Evolutionary conservation across 2,797 vertebrate genomes (phyloP).

Genomic region (Spinibarbus caldwelli): DNA sequence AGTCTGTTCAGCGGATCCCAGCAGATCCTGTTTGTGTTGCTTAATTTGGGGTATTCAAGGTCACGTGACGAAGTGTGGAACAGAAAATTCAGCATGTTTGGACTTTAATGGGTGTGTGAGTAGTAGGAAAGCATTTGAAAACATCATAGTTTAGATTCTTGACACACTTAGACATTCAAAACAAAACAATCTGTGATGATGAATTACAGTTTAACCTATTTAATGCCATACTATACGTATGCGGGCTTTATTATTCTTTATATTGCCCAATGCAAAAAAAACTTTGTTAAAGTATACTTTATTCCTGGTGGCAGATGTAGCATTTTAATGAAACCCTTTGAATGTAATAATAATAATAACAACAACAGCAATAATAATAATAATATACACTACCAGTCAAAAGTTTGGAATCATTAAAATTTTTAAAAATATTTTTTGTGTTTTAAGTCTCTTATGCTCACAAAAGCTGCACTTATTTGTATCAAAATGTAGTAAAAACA

Average conservation of each 20-base stretch:
- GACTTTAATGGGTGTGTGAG: neutral
- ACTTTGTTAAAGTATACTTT: neutral
- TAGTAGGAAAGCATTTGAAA: neutral
- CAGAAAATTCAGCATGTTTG: neutral
- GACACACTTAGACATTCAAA: neutral
- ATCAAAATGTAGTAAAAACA: neutral
- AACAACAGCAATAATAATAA: too few relatives aligned
- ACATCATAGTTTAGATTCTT: constrained; percentile 12
- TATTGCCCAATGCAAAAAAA: neutral
- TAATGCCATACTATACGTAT: neutral
- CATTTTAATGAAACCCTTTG: neutral
- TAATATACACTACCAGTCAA: neutral
- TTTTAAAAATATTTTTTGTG: neutral
- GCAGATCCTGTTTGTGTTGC: neutral
- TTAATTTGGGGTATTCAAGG: neutral
- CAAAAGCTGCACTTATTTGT: neutral
- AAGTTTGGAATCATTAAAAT: neutral
- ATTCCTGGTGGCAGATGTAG: too few relatives aligned
- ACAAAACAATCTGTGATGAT: neutral
- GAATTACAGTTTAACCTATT: neutral
- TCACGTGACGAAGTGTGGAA: constrained; percentile 11
- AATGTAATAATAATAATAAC: neutral
- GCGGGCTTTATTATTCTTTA: neutral
- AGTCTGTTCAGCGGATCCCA: neutral
- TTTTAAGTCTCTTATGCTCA: neutral